Conservation (phyloP, 2,113 vertebrate genomes). For the Ginglymostoma cirratum region DNA sequence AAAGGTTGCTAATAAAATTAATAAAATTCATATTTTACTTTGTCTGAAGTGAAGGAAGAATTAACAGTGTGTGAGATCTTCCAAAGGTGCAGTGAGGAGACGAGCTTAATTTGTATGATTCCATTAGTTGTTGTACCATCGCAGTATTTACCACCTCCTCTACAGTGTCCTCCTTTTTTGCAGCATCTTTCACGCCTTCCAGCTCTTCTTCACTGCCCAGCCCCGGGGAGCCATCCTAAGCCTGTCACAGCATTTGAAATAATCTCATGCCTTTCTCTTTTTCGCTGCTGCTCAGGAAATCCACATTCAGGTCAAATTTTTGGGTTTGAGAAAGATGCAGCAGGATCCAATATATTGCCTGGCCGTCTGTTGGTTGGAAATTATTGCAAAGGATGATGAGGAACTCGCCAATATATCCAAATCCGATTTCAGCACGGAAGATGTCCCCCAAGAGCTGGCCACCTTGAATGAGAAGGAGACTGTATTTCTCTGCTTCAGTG, state of each 20-base stretch:
- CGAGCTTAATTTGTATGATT: background rate
- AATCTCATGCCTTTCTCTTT: slow-evolving; percentile 49
- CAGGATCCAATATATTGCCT: slow-evolving; percentile 51
- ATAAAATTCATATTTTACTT: background rate
- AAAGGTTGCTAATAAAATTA: background rate
- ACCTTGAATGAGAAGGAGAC: slow-evolving; percentile 57
- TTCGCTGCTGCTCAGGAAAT: slow-evolving; percentile 59
- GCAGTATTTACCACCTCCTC: background rate
- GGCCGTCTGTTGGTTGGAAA: slow-evolving; percentile 43
- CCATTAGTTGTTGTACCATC: background rate
- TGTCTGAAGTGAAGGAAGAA: background rate
- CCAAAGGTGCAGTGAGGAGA: no score
- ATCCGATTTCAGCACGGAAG: slow-evolving; percentile 65
- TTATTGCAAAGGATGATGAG: slow-evolving; percentile 57
- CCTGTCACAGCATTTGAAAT: slow-evolving; percentile 54
- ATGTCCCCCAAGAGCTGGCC: slow-evolving; percentile 55
- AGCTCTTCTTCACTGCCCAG: background rate
- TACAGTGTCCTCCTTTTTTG: background rate
- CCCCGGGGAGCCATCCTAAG: background rate
- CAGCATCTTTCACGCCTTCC: background rate
- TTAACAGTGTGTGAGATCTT: background rate
- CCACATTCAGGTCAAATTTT: slow-evolving; percentile 64
- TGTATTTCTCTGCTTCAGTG: slow-evolving; percentile 56
- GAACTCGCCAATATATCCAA: slow-evolving; percentile 73
- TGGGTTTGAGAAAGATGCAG: slow-evolving; percentile 54